These are phyloP conservation scores for Chrysaora quinquecirrha DNA, from an alignment of 30 jellyfish, hydroid and myxozoan species.

Conservation along the genomic window DNA sequence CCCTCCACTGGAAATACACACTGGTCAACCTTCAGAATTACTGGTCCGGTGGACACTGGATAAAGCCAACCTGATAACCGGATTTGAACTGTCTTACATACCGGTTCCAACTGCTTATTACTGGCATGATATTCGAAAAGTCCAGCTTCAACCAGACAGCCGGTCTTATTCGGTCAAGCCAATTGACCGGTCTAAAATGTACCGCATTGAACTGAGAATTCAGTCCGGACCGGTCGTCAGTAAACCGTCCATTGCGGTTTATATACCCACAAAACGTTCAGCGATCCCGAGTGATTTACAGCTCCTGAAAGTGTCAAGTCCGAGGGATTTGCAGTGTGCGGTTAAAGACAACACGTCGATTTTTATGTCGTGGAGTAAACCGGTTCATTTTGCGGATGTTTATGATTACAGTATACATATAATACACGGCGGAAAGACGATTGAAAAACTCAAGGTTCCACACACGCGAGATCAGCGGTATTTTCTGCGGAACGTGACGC, in stretches of 20 bases:
- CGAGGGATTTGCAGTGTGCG: slow-evolving; percentile 53
- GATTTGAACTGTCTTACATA: slow-evolving; percentile 43
- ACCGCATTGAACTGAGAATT: slow-evolving; percentile 63
- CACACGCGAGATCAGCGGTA: slow-evolving; percentile 36
- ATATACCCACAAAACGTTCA: background rate
- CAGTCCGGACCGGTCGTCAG: slow-evolving; percentile 54
- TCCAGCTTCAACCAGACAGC: slow-evolving; percentile 16
- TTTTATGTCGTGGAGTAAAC: slow-evolving; percentile 55
- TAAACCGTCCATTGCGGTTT: slow-evolving; percentile 43
- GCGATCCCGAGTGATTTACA: slow-evolving; percentile 34
- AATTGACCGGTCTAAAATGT: slow-evolving; percentile 34
- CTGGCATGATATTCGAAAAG: slow-evolving; percentile 53
- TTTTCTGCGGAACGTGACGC: slow-evolving; percentile 40
- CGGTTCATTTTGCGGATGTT: slow-evolving; percentile 25
- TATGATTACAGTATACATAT: slow-evolving; percentile 47
- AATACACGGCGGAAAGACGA: slow-evolving; percentile 31
- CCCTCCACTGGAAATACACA: slow-evolving; percentile 28
- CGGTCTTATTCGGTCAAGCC: slow-evolving; percentile 13
- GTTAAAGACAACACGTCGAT: slow-evolving; percentile 61
- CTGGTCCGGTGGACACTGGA: slow-evolving; percentile 17
- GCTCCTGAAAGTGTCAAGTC: slow-evolving; percentile 43
- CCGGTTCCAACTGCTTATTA: slow-evolving; percentile 41
- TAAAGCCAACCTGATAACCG: slow-evolving; percentile 39
- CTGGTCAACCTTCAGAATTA: slow-evolving; percentile 34
- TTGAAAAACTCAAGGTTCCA: slow-evolving; percentile 9